phyloP scores from a whole-genome alignment of 2,113 vertebrate genomes.

The Hemichromis elongatus region DNA sequence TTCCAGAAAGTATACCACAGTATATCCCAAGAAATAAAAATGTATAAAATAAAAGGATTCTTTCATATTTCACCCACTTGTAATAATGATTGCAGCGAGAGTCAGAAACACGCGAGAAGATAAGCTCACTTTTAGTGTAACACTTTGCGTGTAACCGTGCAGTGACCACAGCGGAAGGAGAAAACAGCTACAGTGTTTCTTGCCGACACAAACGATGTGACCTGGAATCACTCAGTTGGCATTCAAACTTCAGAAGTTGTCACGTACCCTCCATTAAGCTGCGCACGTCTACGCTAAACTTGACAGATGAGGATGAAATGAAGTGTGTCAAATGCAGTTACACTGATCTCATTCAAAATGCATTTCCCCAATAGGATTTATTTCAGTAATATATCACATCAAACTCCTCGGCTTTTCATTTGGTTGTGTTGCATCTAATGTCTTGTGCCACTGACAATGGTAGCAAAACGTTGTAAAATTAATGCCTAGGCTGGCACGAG shows the following conservation, averaged over 20 bases:
- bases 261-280: slow-evolving; percentile 77
- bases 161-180: background rate
- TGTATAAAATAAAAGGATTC: background rate
- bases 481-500: slow-evolving; percentile 74
- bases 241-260: slow-evolving; percentile 74
- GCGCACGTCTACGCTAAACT: slow-evolving; percentile 71
- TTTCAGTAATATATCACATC: slow-evolving; percentile 79
- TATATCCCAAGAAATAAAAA: background rate
- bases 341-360: slow-evolving; percentile 75
- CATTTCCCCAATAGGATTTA: slow-evolving; percentile 78
- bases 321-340: slow-evolving; percentile 82
- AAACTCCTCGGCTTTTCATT: slow-evolving; percentile 81
- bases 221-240: slow-evolving; percentile 44
- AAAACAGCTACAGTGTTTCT: background rate
- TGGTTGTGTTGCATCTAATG: slow-evolving; percentile 82
- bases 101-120: background rate
- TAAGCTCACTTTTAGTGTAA: background rate
- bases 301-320: slow-evolving; percentile 88
- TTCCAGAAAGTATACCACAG: background rate
- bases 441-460: slow-evolving; percentile 71
- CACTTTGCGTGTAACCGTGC: background rate
- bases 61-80: background rate
- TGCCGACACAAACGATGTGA: slow-evolving; percentile 7
- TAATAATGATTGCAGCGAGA: background rate
- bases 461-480: slow-evolving; percentile 77